phyloP scores from a whole-genome alignment of 2,888 invertebrate genomes.

The Ceriagrion tenellum region DNA sequence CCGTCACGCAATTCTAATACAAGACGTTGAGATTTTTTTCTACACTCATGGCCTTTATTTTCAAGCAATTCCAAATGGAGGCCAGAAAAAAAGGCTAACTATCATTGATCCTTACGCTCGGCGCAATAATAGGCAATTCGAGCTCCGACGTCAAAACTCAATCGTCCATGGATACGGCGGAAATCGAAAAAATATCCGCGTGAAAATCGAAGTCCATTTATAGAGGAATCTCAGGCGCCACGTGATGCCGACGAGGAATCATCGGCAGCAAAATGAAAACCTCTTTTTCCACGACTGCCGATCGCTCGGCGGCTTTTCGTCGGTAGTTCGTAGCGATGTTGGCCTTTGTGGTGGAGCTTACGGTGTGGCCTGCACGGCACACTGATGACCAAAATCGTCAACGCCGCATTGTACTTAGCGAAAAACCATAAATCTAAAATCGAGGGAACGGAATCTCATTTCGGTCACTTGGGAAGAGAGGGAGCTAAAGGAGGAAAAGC shows the following conservation, averaged over 20 bases:
- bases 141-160: background rate
- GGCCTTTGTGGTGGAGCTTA: background rate
- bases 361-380: background rate
- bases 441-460: background rate
- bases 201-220: background rate
- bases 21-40: background rate
- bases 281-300: background rate
- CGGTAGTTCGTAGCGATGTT: background rate
- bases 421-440: slow-evolving; percentile 2
- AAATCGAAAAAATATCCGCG: background rate
- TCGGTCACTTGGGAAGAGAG: background rate
- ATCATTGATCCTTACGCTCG: background rate
- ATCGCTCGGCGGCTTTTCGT: background rate
- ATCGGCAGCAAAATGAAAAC: background rate
- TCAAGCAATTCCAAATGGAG: background rate
- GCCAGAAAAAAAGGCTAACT: background rate
- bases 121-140: background rate
- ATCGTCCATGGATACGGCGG: background rate
- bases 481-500: background rate
- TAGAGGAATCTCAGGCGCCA: background rate
- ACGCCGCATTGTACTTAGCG: background rate
- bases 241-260: background rate
- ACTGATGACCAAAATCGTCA: background rate
- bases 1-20: background rate
- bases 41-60: background rate